Percentiles rank a stretch among this genome's conserved stretches.
Evolutionary conservation across 1,140 invertebrate genomes (phyloP).

Genomic region (Microplitis mediator): DNA sequence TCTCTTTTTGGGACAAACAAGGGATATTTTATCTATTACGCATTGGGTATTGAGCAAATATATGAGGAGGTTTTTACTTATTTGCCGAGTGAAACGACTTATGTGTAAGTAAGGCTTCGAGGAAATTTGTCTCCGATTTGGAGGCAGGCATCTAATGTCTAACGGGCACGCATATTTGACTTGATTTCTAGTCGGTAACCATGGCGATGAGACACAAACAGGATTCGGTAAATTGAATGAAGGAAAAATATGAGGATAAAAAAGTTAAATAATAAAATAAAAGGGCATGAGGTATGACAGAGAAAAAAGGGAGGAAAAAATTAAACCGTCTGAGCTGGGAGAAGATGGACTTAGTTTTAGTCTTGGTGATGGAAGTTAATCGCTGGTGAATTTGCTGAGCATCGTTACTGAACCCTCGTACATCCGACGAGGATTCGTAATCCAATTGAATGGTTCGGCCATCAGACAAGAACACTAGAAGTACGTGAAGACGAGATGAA

Average conservation of each 20-base stretch:
- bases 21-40: background rate
- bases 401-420: slow-evolving; percentile 13
- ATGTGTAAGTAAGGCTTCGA: background rate
- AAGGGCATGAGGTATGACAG: background rate
- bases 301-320: background rate
- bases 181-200: background rate
- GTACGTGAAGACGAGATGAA: background rate
- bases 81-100: slow-evolving; percentile 11
- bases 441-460: slow-evolving; percentile 25
- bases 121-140: slow-evolving; percentile 16
- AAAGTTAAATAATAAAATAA: background rate
- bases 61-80: background rate
- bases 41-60: background rate
- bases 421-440: slow-evolving; percentile 15
- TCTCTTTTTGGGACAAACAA: slow-evolving; percentile 5
- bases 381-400: slow-evolving; percentile 17
- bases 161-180: background rate
- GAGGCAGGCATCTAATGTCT: slow-evolving; percentile 3
- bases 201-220: background rate
- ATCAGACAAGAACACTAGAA: slow-evolving; percentile 13
- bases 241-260: background rate
- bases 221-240: background rate
- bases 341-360: slow-evolving; percentile 9
- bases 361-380: slow-evolving; percentile 23
- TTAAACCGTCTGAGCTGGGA: background rate